Base-by-base conservation (phyloP, 2,888 invertebrate species). In the Herminia tarsipennalis region DNA sequence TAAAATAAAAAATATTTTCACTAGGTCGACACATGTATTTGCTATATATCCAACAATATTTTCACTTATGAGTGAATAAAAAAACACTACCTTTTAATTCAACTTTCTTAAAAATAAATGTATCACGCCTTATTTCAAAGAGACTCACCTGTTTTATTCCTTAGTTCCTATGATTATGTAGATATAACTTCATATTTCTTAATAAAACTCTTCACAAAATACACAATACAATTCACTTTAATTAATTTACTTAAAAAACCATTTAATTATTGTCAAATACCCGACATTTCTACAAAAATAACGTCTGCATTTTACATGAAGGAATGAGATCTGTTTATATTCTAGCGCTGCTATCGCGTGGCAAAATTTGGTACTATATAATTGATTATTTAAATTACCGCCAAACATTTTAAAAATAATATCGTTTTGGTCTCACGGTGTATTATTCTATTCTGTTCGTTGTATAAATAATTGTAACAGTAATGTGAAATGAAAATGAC, bases 331-430 rank as follows among this genome's bases (percentile, higher is more conserved):
- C 5, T 29, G 0, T 43, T 41, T 41, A 28, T 29, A 40, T 28
- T 37, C 21, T 10, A 33, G 70, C 71, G 75, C 67, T 70, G 16
- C 8, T 14, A 29, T 50, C 48, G 57, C 10, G 52, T 40, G 73
- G 65, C 16, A 0, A 14, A 21, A 47, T 9, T 24, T 0, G 0
- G 66, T 61, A 73, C 63, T 61, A 65, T 35, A 38, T 36, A 32
- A 66, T 61, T 62, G 66, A 62, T 62, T 65, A 44, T 56, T 20
- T 39, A 34, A 28, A 0, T 0, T 3, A 32, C 4, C n/a, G 4
- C 6, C 4, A n/a, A n/a, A n/a, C n/a, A n/a, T n/a, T n/a, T n/a
- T n/a, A n/a, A n/a, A n/a, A n/a, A n/a, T n/a, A n/a, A n/a, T n/a
- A n/a, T n/a, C n/a, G n/a, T n/a, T n/a, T n/a, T n/a, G n/a, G n/a